Evolutionary conservation across 2,113 vertebrate genomes (phyloP), one percentile per base, ranked within the genome.

Genomic region (Nettapus auritus): DNA sequence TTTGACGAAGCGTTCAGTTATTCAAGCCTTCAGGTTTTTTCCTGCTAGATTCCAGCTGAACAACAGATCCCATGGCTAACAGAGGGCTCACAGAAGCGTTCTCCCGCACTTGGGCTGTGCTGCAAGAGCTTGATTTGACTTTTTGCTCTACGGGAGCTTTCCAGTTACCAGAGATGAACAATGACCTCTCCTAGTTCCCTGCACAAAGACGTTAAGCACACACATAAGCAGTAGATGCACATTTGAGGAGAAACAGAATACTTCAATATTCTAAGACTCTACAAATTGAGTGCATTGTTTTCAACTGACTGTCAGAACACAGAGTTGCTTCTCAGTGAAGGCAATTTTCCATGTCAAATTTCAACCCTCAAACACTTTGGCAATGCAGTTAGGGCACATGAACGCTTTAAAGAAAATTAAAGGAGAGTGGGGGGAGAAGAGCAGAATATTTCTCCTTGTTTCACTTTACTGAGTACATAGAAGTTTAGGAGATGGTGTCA

Each of bases 281-380:
- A 62, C 56, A 59, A 76, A 68, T 4, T 79, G 2, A 52, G 6
- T 1, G 23, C 29, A 34, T 18, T 56, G 69, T n/a, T 88, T 95
- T 38, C 66, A 78, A 36, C 16, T 11, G 42, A 67, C 78, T 78
- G n/a, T 55, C 59, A 66, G 71, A 94, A 86, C 75, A 73, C 22
- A 2, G 6, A 80, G 55, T 42, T 62, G 82, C 44, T 87, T 38
- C 92, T 90, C 78, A 79, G 48, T 7, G n/a, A 55, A 76, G 9
- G 40, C 55, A 79, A 88, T 82, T 94, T 93, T 89, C 57, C 53
- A 66, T 7, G 1, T 75, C 60, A 92, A 29, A 91, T 88, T 90
- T 88, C 17, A 78, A 57, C 70, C 53, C 53, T 55, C 70, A 73
- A 57, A 53, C 44, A 44, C 53, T 79, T 91, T 8, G 64, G 70